Base-by-base conservation (phyloP, 2,113 vertebrate genomes). In the Atlantisia rogersi region DNA sequence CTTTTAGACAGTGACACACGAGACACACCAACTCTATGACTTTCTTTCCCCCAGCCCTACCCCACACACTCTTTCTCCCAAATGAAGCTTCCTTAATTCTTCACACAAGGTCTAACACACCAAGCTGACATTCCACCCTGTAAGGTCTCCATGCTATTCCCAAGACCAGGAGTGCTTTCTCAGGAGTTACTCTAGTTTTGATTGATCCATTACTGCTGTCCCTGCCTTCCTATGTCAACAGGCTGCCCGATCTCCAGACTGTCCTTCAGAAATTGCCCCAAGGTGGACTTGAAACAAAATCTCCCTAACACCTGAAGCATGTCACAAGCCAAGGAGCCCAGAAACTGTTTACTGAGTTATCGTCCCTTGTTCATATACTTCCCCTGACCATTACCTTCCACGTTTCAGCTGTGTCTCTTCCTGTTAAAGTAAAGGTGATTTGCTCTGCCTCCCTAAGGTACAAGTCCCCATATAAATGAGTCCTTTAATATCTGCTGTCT, bases 71-170 rank as follows among this genome's bases (percentile, higher is more conserved):
- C 62, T 60, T 24, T 35, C 44, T 62, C 35, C n/a, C 55, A 58
- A 46, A 18, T 10, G 29, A 74, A 78, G 71, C 28, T 87, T 35
- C 25, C 70, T 64, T 8, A 4, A 42, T 29, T 48, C 28, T 82
- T 44, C 68, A 11, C 67, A 63, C 31, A 15, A 58, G 48, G 39
- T 28, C 6, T 5, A 53, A 68, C 21, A 40, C 39, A 53, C 25
- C 40, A 40, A 78, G 52, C 14, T 0, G 0, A 25, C 29, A 29
- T 39, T 32, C 3, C 6, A 37, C 12, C 46, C 76, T 1, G 8
- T 31, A 4, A 35, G 15, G n/a, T 22, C 71, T 74, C 55, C 5
- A 0, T 7, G 42, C 53, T 29, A 6, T 22, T 73, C 55, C 83
- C 11, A 48, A 68, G 44, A 9, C 26, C 52, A 24, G 29, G 40